These are phyloP conservation scores for Metridium senile DNA, from an alignment of 92 coral and sea anemone species.

Conservation along the genomic window DNA sequence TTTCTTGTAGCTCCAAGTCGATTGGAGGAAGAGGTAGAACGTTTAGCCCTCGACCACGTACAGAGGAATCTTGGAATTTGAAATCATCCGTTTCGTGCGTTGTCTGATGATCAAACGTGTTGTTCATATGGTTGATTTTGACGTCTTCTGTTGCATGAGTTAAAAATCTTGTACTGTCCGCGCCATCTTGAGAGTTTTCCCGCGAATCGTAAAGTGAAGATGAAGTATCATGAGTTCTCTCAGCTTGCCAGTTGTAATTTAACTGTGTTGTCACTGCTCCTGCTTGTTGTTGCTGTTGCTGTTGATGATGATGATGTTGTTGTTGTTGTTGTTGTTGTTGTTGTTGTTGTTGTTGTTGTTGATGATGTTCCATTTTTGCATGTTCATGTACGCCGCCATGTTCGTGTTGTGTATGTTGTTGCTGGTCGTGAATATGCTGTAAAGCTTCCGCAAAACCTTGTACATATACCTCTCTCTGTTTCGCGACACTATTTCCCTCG, in stretches of 20 bases:
- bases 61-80: conserved; percentile 50
- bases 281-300: conserved; percentile 38
- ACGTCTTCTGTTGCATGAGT: conserved; percentile 5
- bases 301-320: conserved; percentile 34
- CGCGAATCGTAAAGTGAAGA: neutral
- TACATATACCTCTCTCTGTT: conserved; percentile 89
- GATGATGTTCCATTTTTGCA: conserved; percentile 12
- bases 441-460: conserved; percentile 95
- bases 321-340: conserved; percentile 31
- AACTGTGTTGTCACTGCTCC: conserved; percentile 7
- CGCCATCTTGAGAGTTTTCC: conserved; percentile 39
- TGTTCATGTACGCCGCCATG: conserved; percentile 41
- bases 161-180: conserved; percentile 21
- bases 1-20: conserved; percentile 91
- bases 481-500: conserved; percentile 72
- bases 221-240: conserved; percentile 6
- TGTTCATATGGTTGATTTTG: neutral
- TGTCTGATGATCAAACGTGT: neutral
- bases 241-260: conserved; percentile 6
- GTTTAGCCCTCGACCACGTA: conserved; percentile 35
- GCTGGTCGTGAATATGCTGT: conserved; percentile 84
- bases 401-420: conserved; percentile 54
- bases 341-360: conserved; percentile 37
- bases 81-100: conserved; percentile 37
- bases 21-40: conserved; percentile 88